Conservation (phyloP, 2,113 vertebrate genomes). For the Todiramphus saurophagus region DNA sequence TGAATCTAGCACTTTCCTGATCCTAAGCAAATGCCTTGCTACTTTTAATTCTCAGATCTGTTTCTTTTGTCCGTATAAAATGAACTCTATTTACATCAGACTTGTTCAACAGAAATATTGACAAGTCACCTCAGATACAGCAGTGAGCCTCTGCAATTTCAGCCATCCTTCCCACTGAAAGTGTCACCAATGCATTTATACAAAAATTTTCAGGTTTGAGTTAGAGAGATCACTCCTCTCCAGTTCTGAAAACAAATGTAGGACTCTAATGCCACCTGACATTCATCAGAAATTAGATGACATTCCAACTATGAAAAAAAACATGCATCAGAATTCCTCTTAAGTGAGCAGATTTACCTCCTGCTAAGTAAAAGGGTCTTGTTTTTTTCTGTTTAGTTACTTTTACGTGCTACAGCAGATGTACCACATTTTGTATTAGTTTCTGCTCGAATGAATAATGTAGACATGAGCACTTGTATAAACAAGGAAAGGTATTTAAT, state of each 20-base stretch:
- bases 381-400: background rate
- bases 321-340: background rate
- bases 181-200: background rate
- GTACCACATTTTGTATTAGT: slow-evolving; percentile 20
- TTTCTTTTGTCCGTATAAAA: background rate
- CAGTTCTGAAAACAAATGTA: background rate
- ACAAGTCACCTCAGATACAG: background rate
- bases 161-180: background rate
- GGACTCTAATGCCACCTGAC: background rate
- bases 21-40: background rate
- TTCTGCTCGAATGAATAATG: slow-evolving; percentile 61
- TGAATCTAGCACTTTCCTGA: background rate
- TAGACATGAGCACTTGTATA: slow-evolving; percentile 56
- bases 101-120: background rate
- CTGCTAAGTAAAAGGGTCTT: background rate
- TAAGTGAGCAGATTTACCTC: background rate
- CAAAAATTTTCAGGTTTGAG: background rate
- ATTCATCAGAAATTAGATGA: slow-evolving; percentile 18
- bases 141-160: background rate
- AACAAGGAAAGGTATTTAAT: slow-evolving; percentile 64
- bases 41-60: background rate
- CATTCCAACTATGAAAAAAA: background rate
- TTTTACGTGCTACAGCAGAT: background rate
- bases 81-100: background rate
- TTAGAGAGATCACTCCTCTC: background rate